Conservation (phyloP, 1,140 invertebrate genomes). For the Acromyrmex echinatior region DNA sequence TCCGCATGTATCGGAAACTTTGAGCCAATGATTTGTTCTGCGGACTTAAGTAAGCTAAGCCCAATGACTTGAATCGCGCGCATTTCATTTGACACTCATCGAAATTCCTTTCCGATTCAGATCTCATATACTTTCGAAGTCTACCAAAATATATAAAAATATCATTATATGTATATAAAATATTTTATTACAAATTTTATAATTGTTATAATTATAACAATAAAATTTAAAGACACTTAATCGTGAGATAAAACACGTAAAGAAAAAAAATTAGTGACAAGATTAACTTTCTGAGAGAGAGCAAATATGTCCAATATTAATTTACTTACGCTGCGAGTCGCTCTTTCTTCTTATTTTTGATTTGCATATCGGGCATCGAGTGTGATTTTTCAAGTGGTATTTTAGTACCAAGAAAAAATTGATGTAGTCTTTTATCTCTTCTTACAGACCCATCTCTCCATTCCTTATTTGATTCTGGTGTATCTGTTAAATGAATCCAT, state of each 20-base stretch:
- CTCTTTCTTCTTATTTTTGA: slow-evolving; percentile 90
- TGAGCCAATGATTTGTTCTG: slow-evolving; percentile 93
- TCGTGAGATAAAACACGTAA: neutral
- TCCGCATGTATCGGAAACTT: slow-evolving; percentile 94
- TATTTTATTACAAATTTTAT: neutral
- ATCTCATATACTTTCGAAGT: slow-evolving; percentile 90
- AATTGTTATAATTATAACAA: neutral
- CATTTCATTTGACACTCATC: slow-evolving; percentile 89
- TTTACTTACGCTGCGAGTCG: slow-evolving; percentile 89
- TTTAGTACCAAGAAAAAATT: slow-evolving; percentile 83
- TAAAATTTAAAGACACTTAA: slow-evolving; percentile 11
- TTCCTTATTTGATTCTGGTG: slow-evolving; percentile 53
- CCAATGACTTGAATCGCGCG: slow-evolving; percentile 89
- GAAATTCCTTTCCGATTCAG: slow-evolving; percentile 92
- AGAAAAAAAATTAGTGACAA: neutral
- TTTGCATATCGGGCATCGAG: slow-evolving; percentile 94
- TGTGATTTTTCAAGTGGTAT: slow-evolving; percentile 92
- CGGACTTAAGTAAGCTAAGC: slow-evolving; percentile 90
- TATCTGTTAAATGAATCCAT: slow-evolving; percentile 44
- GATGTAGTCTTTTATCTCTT: slow-evolving; percentile 73
- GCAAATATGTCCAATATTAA: neutral
- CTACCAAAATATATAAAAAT: slow-evolving; percentile 82
- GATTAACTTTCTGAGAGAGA: neutral
- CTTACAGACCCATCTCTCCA: slow-evolving; percentile 55
- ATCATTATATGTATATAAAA: neutral